phyloP scores from a whole-genome alignment of 2,888 invertebrate species.

The Rhimphoctona megacephalus region DNA sequence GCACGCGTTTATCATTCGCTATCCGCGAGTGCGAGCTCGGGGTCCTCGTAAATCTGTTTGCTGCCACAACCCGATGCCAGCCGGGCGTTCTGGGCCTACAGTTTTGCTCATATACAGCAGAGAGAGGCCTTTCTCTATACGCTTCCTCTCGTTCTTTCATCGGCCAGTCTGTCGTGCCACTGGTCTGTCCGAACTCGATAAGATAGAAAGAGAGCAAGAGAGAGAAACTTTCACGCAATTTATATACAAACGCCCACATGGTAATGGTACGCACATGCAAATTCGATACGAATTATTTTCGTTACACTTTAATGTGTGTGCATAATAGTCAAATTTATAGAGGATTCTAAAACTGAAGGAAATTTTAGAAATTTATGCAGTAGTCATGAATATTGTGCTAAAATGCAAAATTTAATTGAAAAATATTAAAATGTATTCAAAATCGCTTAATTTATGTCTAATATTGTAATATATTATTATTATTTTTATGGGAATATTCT shows the following conservation, averaged over 20 bases:
- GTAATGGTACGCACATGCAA: slow-evolving; percentile 10
- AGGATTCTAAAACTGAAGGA: neutral
- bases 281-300: slow-evolving; percentile 22
- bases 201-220: slow-evolving; percentile 72
- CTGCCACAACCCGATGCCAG: slow-evolving; percentile 75
- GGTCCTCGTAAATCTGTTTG: slow-evolving; percentile 86
- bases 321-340: neutral
- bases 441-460: neutral
- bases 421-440: neutral
- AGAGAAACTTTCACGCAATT: slow-evolving; percentile 17
- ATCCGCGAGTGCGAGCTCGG: slow-evolving; percentile 84
- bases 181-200: slow-evolving; percentile 80
- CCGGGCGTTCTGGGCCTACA: slow-evolving; percentile 63
- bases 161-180: slow-evolving; percentile 50
- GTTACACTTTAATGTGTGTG: slow-evolving; percentile 1
- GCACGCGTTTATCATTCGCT: slow-evolving; percentile 87
- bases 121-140: slow-evolving; percentile 49
- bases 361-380: neutral
- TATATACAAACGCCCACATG: slow-evolving; percentile 33
- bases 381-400: neutral
- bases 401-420: neutral
- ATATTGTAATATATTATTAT: neutral
- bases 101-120: slow-evolving; percentile 18
- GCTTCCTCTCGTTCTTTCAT: slow-evolving; percentile 59
- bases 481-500: neutral